phyloP scores from a whole-genome alignment of 2,888 invertebrate genomes.

The Globia sparganii region DNA sequence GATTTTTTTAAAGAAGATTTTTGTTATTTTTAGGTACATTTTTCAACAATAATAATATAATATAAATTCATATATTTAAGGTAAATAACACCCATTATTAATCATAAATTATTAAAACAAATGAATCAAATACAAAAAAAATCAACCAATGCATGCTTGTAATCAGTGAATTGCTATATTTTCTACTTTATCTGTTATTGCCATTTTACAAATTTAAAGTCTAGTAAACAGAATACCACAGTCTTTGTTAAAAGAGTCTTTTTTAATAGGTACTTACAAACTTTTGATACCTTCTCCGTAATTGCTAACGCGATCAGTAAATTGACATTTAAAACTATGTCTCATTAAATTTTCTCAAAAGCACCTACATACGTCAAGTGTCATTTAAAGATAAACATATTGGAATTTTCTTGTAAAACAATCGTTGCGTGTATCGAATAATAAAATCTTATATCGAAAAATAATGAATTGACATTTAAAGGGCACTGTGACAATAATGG shows the following conservation, averaged over 20 bases:
- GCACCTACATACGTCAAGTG: slow-evolving; percentile 8
- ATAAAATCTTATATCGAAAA: slow-evolving; percentile 23
- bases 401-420: slow-evolving; percentile 15
- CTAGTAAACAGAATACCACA: not conserved
- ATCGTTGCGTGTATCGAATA: slow-evolving; percentile 26
- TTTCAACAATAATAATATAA: not conserved
- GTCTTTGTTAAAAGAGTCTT: not conserved
- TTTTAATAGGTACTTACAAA: not conserved
- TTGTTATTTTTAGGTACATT: not conserved
- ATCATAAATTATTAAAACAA: not conserved
- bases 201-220: not conserved
- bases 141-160: not conserved
- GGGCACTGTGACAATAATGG: not conserved
- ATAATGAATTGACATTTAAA: slow-evolving; percentile 15
- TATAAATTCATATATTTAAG: not conserved
- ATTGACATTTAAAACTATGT: slow-evolving; percentile 10
- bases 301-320: not conserved
- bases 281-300: not conserved
- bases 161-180: not conserved
- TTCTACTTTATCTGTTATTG: not conserved
- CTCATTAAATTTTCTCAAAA: slow-evolving; percentile 10
- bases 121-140: not conserved
- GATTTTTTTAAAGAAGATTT: not conserved
- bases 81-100: not conserved
- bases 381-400: slow-evolving; percentile 27